Base-by-base conservation (phyloP, 2,888 invertebrate genomes). In the Germaria angustata region DNA sequence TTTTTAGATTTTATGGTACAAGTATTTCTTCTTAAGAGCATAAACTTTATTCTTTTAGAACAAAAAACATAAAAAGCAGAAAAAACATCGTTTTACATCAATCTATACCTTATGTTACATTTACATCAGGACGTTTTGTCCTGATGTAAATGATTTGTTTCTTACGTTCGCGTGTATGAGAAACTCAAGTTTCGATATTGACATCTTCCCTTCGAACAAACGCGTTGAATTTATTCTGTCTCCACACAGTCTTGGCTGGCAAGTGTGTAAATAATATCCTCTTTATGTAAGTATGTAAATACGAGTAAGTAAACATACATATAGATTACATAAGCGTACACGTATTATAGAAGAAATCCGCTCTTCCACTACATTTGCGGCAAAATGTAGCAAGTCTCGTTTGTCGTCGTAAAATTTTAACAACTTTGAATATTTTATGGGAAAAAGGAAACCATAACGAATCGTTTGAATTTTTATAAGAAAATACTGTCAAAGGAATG, bases 321-420 rank as follows among this genome's bases (percentile, higher is more conserved):
- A 13, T 5, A 24, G 20, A 46, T 69, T 71, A 71, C 17, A 24
- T 15, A 36, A 39, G 15, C 15, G 17, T 32, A 28, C 28, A 5
- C 4, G 28, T 5, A n/a, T 49, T 39, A 61, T 15, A 46, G 13
- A 46, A 15, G 32, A 44, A 22, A 24, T 39, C 39, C 39, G 15
- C 17, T 15, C 24, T 53, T 39, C 44, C 20, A 57, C 44, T 9
- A 75, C 17, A 57, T 46, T 34, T 46, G 20, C 36, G n/a, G 36
- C 36, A 46, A 39, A 57, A 55, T 55, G 24, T n/a, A n/a, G n/a
- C n/a, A 20, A 22, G 44, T 36, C 32, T 46, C 34, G 36, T 55
- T 17, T 55, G 13, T 55, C 39, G 7, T 75, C 41, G 20, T 66
- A 57, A 65, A 57, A 44, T 22, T 66, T 66, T 36, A 66, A 55